These are phyloP conservation scores for Caloenas nicobarica DNA, from an alignment of 2,113 vertebrate genomes.

Conservation along the genomic window DNA sequence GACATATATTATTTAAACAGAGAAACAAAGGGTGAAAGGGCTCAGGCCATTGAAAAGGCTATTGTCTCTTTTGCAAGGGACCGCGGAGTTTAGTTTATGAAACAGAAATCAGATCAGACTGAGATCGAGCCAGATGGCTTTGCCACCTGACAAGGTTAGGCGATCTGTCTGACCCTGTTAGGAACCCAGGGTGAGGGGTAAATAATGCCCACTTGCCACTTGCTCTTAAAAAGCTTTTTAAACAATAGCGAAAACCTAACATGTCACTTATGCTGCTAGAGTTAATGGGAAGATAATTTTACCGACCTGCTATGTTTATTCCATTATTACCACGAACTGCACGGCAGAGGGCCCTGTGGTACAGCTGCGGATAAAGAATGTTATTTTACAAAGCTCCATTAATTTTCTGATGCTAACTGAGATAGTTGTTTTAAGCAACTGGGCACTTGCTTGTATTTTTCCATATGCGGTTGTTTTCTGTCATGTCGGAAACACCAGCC, in stretches of 20 bases:
- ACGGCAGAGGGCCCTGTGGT: constrained; percentile 65
- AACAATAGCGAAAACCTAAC: background rate
- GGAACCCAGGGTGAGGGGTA: background rate
- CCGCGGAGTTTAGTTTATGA: constrained; percentile 9
- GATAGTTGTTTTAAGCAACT: background rate
- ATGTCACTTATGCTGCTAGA: background rate
- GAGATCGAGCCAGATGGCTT: background rate
- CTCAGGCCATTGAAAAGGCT: background rate
- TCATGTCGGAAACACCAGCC: background rate
- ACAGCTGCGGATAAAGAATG: background rate
- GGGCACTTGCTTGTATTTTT: background rate
- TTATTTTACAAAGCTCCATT: background rate
- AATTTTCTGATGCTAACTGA: background rate
- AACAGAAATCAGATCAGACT: constrained; percentile 14
- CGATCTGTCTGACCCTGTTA: constrained; percentile 26
- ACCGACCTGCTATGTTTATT: background rate
- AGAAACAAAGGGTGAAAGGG: background rate
- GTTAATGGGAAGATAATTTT: background rate
- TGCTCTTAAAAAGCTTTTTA: background rate
- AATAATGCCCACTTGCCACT: background rate
- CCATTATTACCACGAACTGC: background rate
- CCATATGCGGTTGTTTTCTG: background rate
- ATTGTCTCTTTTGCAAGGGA: background rate
- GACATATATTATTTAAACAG: background rate
- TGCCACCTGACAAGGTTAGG: background rate